Evolutionary conservation across 2,113 vertebrate genomes (phyloP), one percentile per base, ranked within the genome.

Genomic region (Esox niger): DNA sequence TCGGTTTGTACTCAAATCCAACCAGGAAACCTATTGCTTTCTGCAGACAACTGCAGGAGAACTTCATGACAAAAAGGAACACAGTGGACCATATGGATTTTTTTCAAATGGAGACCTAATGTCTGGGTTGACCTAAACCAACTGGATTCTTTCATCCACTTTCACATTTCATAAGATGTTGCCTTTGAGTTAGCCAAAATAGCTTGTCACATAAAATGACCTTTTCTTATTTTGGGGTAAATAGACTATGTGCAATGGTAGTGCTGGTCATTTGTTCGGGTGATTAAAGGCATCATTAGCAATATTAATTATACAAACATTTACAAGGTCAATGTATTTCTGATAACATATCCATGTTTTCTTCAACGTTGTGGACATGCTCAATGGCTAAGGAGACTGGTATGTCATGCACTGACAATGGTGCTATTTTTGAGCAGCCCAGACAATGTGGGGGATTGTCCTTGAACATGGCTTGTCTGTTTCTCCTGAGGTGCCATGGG

Each of bases 401-500:
- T 43, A 17, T 4, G 15, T 17, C 82, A 79, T 82, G 79, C 76
- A 77, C 46, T 77, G 70, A 81, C 84, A 87, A 83, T 86, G 67
- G 66, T 82, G 82, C 84, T 88, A 88, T 89, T 89, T 88, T 71
- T 82, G 82, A 86, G 78, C 80, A 76, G 73, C 30, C 57, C 59
- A 62, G 15, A 17, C 38, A 63, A 80, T 76, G 82, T 83, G 76
- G 82, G 85, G 10, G 74, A 68, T 64, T 73, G 86, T 84, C 87
- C 85, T 88, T 86, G 82, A 84, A 87, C 82, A 15, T 69, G 76
- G 78, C n/a, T 1, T 74, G 20, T 79, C 38, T 58, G 75, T 80
- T 82, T 84, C 67, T 79, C 84, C 83, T 86, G 83, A 83, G 74
- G 82, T 81, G 85, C 81, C 83, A 87, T 87, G 87, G 84, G 86